phyloP scores from a whole-genome alignment of 1,140 invertebrate species.

The Physella acuta region DNA sequence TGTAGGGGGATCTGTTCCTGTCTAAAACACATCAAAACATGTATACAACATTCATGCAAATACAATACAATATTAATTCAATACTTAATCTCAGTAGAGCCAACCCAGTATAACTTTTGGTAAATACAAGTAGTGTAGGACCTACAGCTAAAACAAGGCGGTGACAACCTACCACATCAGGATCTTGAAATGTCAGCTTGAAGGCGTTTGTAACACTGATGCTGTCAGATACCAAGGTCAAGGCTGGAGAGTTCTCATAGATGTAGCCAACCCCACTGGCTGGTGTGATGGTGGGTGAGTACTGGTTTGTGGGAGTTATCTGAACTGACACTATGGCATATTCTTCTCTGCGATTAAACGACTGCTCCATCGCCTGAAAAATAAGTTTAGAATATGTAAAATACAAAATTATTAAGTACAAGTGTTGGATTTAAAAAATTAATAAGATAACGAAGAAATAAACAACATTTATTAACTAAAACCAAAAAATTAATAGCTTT shows the following conservation, averaged over 20 bases:
- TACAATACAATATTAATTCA: background rate
- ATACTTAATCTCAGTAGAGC: background rate
- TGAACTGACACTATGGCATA: constrained; percentile 4
- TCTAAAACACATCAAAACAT: background rate
- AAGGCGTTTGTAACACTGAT: background rate
- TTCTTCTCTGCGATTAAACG: background rate
- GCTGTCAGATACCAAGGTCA: background rate
- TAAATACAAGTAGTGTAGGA: too few relatives aligned
- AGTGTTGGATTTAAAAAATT: too few relatives aligned
- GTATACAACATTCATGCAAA: background rate
- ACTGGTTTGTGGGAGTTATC: background rate
- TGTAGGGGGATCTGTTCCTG: too few relatives aligned
- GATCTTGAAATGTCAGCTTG: constrained; percentile 10
- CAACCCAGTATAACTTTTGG: too few relatives aligned
- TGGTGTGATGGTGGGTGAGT: background rate
- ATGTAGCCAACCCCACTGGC: constrained; percentile 8
- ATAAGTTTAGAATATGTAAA: too few relatives aligned
- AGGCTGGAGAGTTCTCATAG: constrained; percentile 15
- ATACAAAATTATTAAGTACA: too few relatives aligned
- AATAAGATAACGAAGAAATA: too few relatives aligned
- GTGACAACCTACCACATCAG: constrained; percentile 13
- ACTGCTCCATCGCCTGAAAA: constrained; percentile 6
- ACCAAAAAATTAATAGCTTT: too few relatives aligned
- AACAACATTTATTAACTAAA: too few relatives aligned
- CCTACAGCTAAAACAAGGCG: too few relatives aligned